Evolutionary conservation across 30 jellyfish, hydroid and myxozoan genomes (phyloP), one percentile per base, ranked within the genome.

Genomic region (Chrysaora quinquecirrha): DNA sequence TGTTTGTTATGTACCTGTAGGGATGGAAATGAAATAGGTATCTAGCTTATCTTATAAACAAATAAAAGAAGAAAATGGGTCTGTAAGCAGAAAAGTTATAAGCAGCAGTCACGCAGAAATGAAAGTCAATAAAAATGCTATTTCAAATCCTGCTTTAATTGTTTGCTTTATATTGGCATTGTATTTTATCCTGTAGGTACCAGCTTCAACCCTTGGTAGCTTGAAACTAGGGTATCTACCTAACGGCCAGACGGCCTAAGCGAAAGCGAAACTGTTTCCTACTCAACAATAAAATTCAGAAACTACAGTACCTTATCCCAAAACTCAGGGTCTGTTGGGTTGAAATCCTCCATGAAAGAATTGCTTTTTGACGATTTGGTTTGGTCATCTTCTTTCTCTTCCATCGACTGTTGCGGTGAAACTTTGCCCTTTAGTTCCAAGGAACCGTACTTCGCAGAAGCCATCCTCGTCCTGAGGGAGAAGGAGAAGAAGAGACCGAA

Each of bases 271-370:
- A n/a, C n/a, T n/a, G n/a, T n/a, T n/a, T n/a, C n/a, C n/a, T n/a
- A n/a, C n/a, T n/a, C n/a, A n/a, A n/a, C n/a, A n/a, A n/a, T n/a
- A n/a, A n/a, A n/a, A n/a, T n/a, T n/a, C n/a, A n/a, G n/a, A n/a
- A n/a, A n/a, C n/a, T n/a, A n/a, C n/a, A n/a, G n/a, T 63, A 77
- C 92, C 92, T 82, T 82, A 9, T 82, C 73, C 92, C 92, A 82
- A 43, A 82, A 82, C 2, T 82, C 92, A 1, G 38, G 30, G 43
- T 82, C 92, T 23, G 28, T 69, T 0, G 92, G 92, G 71, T 82
- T 82, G 71, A 82, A 82, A 69, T 82, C 92, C 3, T 82, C 71
- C 85, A 56, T 19, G 28, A 82, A 48, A 24, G 85, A 34, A 34
- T 35, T 32, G 9, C 10, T 21, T n/a, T 69, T 34, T 43, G 71